Evolutionary conservation across 1,140 invertebrate species (phyloP).

Genomic region (Eueides isabella): DNA sequence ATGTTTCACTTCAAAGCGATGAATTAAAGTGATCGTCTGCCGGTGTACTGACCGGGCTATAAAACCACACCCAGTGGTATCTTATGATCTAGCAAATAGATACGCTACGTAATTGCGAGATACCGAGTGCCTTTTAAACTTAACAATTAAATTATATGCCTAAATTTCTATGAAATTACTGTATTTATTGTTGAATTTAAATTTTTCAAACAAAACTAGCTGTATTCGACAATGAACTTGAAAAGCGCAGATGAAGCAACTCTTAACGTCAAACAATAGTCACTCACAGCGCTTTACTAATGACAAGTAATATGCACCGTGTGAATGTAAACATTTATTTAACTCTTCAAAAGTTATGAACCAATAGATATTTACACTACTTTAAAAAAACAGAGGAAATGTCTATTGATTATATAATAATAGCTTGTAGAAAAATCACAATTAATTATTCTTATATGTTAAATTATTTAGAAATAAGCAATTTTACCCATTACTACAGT

Average conservation of each 20-base stretch:
- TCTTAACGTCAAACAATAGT: constrained; percentile 24
- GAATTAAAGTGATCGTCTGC: constrained; percentile 33
- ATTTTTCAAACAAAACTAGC: not conserved
- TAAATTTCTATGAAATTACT: not conserved
- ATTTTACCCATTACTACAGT: no score
- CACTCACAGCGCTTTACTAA: constrained; percentile 16
- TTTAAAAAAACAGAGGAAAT: no score
- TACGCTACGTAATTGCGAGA: not conserved
- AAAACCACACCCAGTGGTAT: constrained; percentile 17
- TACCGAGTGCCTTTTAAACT: not conserved
- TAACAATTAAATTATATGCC: not conserved
- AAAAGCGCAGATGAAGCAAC: constrained; percentile 22
- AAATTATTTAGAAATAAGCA: no score
- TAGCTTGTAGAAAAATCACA: no score
- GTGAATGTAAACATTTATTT: constrained; percentile 7
- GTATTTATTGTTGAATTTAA: not conserved
- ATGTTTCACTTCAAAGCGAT: constrained; percentile 47
- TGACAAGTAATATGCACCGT: not conserved
- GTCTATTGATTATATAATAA: no score
- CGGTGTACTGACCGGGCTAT: constrained; percentile 1
- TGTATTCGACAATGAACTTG: constrained; percentile 23
- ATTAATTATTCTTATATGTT: no score
- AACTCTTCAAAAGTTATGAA: constrained; percentile 1
- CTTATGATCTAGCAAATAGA: not conserved
- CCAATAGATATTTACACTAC: not conserved